Evolutionary conservation across 2,888 invertebrate genomes (phyloP), one percentile per base, ranked within the genome.

Genomic region (Microchrysa polita): DNA sequence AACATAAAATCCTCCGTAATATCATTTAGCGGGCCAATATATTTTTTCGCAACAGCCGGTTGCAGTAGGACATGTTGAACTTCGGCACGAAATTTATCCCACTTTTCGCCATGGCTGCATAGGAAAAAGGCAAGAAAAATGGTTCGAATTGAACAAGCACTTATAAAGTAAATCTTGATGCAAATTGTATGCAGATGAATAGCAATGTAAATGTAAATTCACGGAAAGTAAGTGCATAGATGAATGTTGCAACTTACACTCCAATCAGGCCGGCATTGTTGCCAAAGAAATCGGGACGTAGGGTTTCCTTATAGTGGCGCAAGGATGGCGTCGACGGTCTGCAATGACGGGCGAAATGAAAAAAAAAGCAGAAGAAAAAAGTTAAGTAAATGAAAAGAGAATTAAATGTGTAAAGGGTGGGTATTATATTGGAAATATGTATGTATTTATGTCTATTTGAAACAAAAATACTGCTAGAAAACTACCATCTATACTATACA

Each of bases 61-160:
- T 93, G 90, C 82, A 94, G 88, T 83, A 96, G 88, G 78, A 92
- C 90, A 82, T 93, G 93, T 79, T 95, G 94, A 23, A 95, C 94
- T 84, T 92, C 92, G 74, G 91, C 91, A 77, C 96, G 88, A 81
- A 96, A 92, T 77, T 88, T 88, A 81, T 95, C 92, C 96, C 96
- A 96, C 79, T 92, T 91, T 80, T 92, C 90, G 0, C 95, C 96
- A 82, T 95, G 95, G 77, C 95, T 96, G 84, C 5, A 55, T 52
- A 9, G 14, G 16, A 42, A 14, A 65, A 65, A 65, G 7, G 34
- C 16, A 69, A 23, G 40, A 55, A 55, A n/a, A 57, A 55, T 63
- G 16, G 52, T 69, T 55, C 16, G 7, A 22, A 57, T 57, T 4
- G 12, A 18, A 7, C 23, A 59, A 34, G 27, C 2, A 48, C 48